Conservation (phyloP, 2,797 vertebrate species). For the Lutjanus argentimaculatus region DNA sequence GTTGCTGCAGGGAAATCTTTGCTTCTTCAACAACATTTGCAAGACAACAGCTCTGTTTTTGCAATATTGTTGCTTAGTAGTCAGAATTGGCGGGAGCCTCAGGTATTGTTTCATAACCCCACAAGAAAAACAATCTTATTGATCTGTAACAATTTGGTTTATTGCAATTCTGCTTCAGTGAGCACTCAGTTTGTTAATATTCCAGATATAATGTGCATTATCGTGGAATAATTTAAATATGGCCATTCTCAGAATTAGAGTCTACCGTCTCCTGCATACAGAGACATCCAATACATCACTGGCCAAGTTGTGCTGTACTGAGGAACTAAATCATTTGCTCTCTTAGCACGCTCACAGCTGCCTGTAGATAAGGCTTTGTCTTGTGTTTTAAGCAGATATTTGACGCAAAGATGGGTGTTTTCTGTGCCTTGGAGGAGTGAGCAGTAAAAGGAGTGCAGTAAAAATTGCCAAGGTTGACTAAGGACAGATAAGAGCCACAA, state of each 20-base stretch:
- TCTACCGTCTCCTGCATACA: slow-evolving; percentile 40
- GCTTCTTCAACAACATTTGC: slow-evolving; percentile 48
- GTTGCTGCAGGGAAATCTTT: slow-evolving; percentile 55
- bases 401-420: slow-evolving; percentile 77
- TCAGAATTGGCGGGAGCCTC: slow-evolving; percentile 10
- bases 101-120: slow-evolving; percentile 25
- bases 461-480: slow-evolving; percentile 80
- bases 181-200: slow-evolving; percentile 33
- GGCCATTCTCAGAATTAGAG: slow-evolving; percentile 41
- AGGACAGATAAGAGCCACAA: slow-evolving; percentile 83
- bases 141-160: slow-evolving; percentile 22
- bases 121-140: slow-evolving; percentile 5
- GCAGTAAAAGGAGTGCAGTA: slow-evolving; percentile 64
- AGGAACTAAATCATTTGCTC: slow-evolving; percentile 71
- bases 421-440: slow-evolving; percentile 71
- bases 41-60: slow-evolving; percentile 35
- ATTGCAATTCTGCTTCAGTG: slow-evolving; percentile 30
- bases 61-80: slow-evolving; percentile 22
- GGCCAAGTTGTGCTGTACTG: slow-evolving; percentile 41
- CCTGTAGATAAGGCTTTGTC: slow-evolving; percentile 79
- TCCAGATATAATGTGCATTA: slow-evolving; percentile 37
- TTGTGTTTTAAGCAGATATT: slow-evolving; percentile 78
- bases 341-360: slow-evolving; percentile 72
- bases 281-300: slow-evolving; percentile 53
- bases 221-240: slow-evolving; percentile 49